These are phyloP conservation scores for Coreius guichenoti DNA, from an alignment of 2,797 vertebrate species.

Conservation along the genomic window DNA sequence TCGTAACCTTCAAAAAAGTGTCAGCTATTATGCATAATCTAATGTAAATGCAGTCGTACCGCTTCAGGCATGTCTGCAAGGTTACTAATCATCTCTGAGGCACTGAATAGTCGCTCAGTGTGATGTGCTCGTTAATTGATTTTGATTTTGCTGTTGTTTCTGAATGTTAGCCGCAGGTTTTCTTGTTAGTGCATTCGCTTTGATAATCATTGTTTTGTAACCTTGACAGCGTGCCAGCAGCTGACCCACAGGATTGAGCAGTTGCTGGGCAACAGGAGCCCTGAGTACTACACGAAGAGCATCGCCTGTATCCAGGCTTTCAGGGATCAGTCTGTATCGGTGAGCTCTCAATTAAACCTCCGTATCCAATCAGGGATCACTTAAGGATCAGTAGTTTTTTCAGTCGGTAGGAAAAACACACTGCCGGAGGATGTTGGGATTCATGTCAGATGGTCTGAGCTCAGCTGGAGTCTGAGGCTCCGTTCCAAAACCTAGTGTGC, in stretches of 20 bases:
- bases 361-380: conserved; percentile 36
- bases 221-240: conserved; percentile 87
- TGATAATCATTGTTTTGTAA: conserved; percentile 63
- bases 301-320: conserved; percentile 89
- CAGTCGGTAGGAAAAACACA: neutral
- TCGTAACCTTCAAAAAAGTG: neutral
- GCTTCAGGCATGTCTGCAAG: neutral
- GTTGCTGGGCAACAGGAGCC: conserved; percentile 89
- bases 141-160: neutral
- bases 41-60: neutral
- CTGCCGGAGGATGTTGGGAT: neutral
- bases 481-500: neutral
- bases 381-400: conserved; percentile 5
- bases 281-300: conserved; percentile 91
- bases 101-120: neutral
- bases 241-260: conserved; percentile 88
- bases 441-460: neutral
- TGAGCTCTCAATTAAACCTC: conserved; percentile 68
- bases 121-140: neutral
- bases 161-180: conserved; percentile 1
- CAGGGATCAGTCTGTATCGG: conserved; percentile 90
- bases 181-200: conserved; percentile 35
- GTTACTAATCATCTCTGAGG: neutral
- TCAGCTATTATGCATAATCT: neutral
- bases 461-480: neutral